Conservation (phyloP, 2,888 invertebrate species). For the Linnaemya vulpina region DNA sequence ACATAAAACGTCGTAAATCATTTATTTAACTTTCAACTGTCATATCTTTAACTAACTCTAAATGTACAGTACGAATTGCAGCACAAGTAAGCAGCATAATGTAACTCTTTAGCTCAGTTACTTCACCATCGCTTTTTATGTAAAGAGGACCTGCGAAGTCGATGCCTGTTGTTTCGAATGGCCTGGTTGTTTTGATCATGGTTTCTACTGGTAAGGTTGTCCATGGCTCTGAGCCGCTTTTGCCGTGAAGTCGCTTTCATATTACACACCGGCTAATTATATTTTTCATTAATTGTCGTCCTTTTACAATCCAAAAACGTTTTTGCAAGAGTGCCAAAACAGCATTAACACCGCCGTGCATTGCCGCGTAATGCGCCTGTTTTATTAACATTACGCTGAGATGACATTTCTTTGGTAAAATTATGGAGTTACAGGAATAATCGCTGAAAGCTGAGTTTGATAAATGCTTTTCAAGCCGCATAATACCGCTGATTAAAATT, state of each 20-base stretch:
- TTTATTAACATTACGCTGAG: slow-evolving; percentile 54
- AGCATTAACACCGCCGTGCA: slow-evolving; percentile 57
- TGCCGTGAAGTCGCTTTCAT: too few relatives aligned
- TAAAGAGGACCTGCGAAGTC: slow-evolving; percentile 69
- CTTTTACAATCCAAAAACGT: slow-evolving; percentile 66
- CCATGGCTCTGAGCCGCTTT: slow-evolving; percentile 55
- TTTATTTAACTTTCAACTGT: too few relatives aligned
- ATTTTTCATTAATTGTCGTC: slow-evolving; percentile 63
- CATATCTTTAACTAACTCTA: too few relatives aligned
- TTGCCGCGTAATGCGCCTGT: too few relatives aligned
- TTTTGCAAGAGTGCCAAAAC: slow-evolving; percentile 56
- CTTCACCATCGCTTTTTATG: too few relatives aligned
- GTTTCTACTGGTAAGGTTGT: slow-evolving; percentile 54
- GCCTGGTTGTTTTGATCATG: slow-evolving; percentile 50
- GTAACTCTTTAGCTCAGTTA: too few relatives aligned
- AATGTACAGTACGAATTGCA: too few relatives aligned
- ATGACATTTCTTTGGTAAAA: slow-evolving; percentile 63
- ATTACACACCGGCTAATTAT: too few relatives aligned
- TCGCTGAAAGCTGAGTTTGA: slow-evolving; percentile 48
- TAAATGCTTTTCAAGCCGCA: slow-evolving; percentile 35
- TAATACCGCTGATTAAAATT: slow-evolving; percentile 36
- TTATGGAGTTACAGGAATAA: slow-evolving; percentile 51
- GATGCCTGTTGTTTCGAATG: slow-evolving; percentile 66
- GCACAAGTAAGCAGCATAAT: too few relatives aligned
- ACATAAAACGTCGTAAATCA: too few relatives aligned